Evolutionary conservation across 2,888 invertebrate genomes (phyloP).

Genomic region (Drosophila nr. medialis): DNA sequence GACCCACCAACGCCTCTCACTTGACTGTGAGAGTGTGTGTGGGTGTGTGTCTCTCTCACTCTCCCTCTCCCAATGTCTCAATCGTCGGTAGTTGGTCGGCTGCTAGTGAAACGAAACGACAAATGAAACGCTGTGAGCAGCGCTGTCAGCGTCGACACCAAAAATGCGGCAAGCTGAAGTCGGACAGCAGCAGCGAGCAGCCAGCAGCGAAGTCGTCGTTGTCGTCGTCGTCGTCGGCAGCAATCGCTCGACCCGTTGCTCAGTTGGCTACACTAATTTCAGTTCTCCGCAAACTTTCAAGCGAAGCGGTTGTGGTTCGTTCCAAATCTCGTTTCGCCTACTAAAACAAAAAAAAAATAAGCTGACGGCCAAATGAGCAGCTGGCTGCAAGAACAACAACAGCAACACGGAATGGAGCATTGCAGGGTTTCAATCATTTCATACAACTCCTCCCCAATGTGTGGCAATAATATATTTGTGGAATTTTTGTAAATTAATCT

Average conservation of each 20-base stretch:
- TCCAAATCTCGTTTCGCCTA: constrained; percentile 45
- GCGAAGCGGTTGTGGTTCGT: constrained; percentile 75
- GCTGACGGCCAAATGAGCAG: constrained; percentile 54
- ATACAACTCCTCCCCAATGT: constrained; percentile 36
- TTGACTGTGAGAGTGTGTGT: constrained; percentile 49
- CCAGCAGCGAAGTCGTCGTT: constrained; percentile 19
- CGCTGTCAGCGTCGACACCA: constrained; percentile 61
- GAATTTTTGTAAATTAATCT: constrained; percentile 37
- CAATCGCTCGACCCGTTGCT: constrained; percentile 48
- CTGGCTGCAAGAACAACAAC: constrained; percentile 49
- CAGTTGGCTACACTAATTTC: constrained; percentile 55
- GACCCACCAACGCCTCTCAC: constrained; percentile 45
- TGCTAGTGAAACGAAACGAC: constrained; percentile 67
- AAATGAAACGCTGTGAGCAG: constrained; percentile 73
- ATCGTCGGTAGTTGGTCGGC: constrained; percentile 2
- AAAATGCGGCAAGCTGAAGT: constrained; percentile 51
- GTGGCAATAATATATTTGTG: constrained; percentile 47
- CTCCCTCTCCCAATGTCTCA: constrained; percentile 9
- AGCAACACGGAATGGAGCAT: constrained; percentile 41
- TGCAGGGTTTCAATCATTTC: constrained; percentile 58
- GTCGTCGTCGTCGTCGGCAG: constrained; percentile 34
- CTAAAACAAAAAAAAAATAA: constrained; percentile 24
- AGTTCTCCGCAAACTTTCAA: constrained; percentile 82
- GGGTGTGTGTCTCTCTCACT: constrained; percentile 50
- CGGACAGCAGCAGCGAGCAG: constrained; percentile 46